A percentile compares a stretch with the other conserved stretches of the same genome.
These are phyloP conservation scores for Alligator sinensis DNA, from an alignment of 2,113 vertebrate genomes.

Conservation along the genomic window DNA sequence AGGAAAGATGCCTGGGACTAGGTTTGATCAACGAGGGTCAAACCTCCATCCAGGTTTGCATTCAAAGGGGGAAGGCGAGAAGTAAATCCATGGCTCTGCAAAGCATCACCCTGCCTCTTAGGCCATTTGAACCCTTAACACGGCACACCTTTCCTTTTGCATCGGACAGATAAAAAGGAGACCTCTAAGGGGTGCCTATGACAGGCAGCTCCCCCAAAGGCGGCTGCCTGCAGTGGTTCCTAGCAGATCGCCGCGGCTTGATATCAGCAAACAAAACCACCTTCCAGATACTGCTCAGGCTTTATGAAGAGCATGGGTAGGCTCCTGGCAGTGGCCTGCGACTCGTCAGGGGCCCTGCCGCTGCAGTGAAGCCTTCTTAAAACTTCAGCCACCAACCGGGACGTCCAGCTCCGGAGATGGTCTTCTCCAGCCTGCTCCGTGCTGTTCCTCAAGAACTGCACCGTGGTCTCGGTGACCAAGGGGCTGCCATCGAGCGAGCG, in stretches of 20 bases:
- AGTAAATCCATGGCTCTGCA: neutral
- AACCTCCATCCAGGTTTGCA: neutral
- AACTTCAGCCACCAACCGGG: neutral
- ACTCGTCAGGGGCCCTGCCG: neutral
- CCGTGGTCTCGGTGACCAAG: neutral
- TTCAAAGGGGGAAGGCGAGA: neutral
- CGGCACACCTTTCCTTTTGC: neutral
- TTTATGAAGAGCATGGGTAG: neutral
- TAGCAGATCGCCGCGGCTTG: neutral
- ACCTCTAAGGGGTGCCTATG: too few species aligned
- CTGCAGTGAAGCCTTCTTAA: neutral
- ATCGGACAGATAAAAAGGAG: too few species aligned
- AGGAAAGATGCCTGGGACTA: too few species aligned
- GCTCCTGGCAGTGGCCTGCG: neutral
- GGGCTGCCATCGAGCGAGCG: neutral
- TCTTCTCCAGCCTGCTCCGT: neutral
- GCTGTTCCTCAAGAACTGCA: neutral
- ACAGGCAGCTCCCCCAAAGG: neutral
- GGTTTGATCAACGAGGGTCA: too few species aligned
- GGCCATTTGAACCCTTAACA: neutral
- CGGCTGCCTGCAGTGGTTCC: neutral
- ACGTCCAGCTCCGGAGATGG: neutral
- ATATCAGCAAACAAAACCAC: neutral
- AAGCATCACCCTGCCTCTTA: neutral
- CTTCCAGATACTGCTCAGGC: constrained; percentile 7